Evolutionary conservation across 23 tunicate species (phyloP).

Genomic region (Botrylloides violaceus): DNA sequence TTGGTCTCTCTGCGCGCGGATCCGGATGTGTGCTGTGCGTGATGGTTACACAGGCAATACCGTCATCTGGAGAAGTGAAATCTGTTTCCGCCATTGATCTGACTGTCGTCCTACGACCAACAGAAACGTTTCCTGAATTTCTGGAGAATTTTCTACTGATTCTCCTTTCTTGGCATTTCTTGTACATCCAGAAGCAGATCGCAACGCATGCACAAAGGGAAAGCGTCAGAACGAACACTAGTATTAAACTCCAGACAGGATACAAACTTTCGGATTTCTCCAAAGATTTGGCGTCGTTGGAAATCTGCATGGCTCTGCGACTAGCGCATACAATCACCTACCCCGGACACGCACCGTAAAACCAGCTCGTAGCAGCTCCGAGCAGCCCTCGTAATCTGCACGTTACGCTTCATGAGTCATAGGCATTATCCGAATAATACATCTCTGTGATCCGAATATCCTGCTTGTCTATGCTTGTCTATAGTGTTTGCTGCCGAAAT

Average conservation of each 20-base stretch:
- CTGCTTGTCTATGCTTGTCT: no score
- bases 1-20: neutral
- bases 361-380: no score
- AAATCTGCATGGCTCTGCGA: no score
- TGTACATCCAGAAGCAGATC: neutral
- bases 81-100: neutral
- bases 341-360: no score
- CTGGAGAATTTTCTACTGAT: neutral
- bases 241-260: constrained; percentile 6
- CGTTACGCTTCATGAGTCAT: no score
- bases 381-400: no score
- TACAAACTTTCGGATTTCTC: neutral
- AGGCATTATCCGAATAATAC: no score
- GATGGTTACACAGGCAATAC: neutral
- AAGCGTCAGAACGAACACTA: neutral
- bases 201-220: neutral
- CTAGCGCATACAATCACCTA: no score
- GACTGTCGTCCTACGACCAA: neutral
- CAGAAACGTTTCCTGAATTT: neutral
- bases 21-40: no score
- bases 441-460: no score
- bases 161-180: neutral
- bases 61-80: neutral
- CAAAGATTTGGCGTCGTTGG: no score
- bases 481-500: no score